phyloP scores from a whole-genome alignment of 1,140 invertebrate genomes.

The Aphelenchoides besseyi region DNA sequence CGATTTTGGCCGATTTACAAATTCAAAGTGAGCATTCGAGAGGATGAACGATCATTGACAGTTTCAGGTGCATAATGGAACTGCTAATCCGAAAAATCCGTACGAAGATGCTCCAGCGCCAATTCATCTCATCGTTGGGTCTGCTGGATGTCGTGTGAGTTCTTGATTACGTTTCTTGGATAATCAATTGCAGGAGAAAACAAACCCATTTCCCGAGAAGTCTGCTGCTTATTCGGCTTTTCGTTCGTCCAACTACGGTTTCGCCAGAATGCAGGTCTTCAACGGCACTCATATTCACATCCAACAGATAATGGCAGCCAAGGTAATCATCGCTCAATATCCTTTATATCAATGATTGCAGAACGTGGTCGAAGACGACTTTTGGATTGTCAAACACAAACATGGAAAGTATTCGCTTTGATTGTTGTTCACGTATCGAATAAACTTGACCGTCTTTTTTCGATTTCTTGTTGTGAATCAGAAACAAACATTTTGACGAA shows the following conservation, averaged over 20 bases:
- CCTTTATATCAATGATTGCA: too few species aligned
- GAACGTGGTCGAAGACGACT: constrained; percentile 6
- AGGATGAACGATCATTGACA: constrained; percentile 57
- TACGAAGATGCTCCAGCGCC: constrained; percentile 83
- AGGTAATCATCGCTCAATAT: too few species aligned
- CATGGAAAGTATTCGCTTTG: too few species aligned
- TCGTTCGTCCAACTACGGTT: constrained; percentile 84
- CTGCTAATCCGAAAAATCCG: constrained; percentile 64
- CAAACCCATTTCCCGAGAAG: constrained; percentile 66
- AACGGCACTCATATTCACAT: constrained; percentile 46
- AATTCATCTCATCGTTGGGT: constrained; percentile 84
- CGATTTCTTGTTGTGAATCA: too few species aligned
- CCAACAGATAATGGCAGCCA: constrained; percentile 44
- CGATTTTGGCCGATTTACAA: constrained; percentile 86
- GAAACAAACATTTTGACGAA: too few species aligned
- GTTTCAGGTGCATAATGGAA: constrained; percentile 71
- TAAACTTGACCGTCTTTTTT: too few species aligned
- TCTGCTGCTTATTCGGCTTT: constrained; percentile 67
- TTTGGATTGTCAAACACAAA: constrained; percentile 18
- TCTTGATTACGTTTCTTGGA: neutral
- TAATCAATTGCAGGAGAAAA: constrained; percentile 25
- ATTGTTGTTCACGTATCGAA: too few species aligned
- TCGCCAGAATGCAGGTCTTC: constrained; percentile 48
- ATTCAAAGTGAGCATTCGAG: constrained; percentile 67
- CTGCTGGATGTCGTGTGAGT: constrained; percentile 69